Evolutionary conservation across 2,797 vertebrate species (phyloP), one percentile per base, ranked within the genome.

Genomic region (Anabacerthia variegaticeps): DNA sequence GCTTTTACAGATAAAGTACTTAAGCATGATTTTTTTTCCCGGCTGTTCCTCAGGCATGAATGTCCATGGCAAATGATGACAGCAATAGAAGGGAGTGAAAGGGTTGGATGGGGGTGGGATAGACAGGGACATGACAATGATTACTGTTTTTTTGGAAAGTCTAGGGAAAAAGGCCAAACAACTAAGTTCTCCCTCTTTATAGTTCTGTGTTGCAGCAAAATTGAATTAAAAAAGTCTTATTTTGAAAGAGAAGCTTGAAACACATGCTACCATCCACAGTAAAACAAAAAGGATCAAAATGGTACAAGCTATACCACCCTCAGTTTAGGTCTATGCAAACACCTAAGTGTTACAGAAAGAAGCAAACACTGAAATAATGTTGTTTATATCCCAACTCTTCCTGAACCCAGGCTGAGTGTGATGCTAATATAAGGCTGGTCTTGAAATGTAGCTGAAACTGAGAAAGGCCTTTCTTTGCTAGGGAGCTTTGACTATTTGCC

Each of bases 91-190:
- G 21, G 6, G 30, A 51, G 12, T 1, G 3, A 32, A 30, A n/a
- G 12, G 3, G 1, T 2, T 16, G 27, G 7, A 0, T 21, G 1
- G 12, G 11, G 3, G 1, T 63, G 49, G 14, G 34, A 59, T 32
- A 21, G 30, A 56, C 8, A 28, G 79, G 13, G 27, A 34, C 5
- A 3, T 58, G 28, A 32, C 2, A 8, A 39, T 2, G 1, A 52
- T 5, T 1, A 14, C 7, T n/a, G 4, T 3, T 18, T 62, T 82
- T 55, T 67, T 63, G 4, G 1, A 58, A 72, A 56, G 11, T 27
- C n/a, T 24, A 52, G 3, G 28, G 9, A 3, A 67, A 84, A 52
- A 37, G 17, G 17, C 2, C 4, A 73, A 87, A 62, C 17, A 54
- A 43, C 3, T 6, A 75, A 37, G 9, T 39, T 13, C 8, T 77